Evolutionary conservation across 2,888 invertebrate species (phyloP), one percentile per base, ranked within the genome.

Genomic region (Anoncus sp.): DNA sequence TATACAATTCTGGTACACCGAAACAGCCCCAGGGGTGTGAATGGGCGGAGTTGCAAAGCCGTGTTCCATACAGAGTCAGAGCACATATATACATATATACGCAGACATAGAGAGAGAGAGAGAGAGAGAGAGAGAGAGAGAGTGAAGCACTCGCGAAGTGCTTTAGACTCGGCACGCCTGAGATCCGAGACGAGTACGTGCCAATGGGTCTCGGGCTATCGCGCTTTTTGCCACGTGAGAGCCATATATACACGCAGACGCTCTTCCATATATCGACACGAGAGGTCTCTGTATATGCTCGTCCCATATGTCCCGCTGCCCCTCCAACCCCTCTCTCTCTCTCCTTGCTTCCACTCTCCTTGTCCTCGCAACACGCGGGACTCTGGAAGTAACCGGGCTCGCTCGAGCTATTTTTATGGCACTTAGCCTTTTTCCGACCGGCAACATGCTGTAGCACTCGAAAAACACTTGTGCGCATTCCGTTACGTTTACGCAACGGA

Each of bases 401-500:
- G 75, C 77, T 80, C 72, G 76, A 78, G 83, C 79, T 82, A 82
- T 82, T 82, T 82, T 82, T 82, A 82, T 79, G 81, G 79, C 75
- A 77, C 77, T 89, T 89, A 87, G 89, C 87, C 87, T 87, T 82
- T 87, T 82, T 85, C 86, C 86, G 86, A 84, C 83, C 86, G 84
- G 85, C 72, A 88, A 87, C 90, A 90, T 89, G 89, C 89, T 90
- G 90, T 87, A 90, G 85, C 90, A 90, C 90, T 90, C 88, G 90
- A 90, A 87, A 88, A 90, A 90, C 90, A 90, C 90, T 90, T 88
- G 88, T 87, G 86, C 85, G 87, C 90, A 90, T 90, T 90, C 90
- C 89, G 87, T 87, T 87, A 88, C 87, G 87, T 89, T 88, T 88
- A 87, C 88, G 90, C 87, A 84, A 85, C 84, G 83, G 60, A 78